Evolutionary conservation across 1,140 invertebrate species (phyloP).

Genomic region (Hyles euphorbiae): DNA sequence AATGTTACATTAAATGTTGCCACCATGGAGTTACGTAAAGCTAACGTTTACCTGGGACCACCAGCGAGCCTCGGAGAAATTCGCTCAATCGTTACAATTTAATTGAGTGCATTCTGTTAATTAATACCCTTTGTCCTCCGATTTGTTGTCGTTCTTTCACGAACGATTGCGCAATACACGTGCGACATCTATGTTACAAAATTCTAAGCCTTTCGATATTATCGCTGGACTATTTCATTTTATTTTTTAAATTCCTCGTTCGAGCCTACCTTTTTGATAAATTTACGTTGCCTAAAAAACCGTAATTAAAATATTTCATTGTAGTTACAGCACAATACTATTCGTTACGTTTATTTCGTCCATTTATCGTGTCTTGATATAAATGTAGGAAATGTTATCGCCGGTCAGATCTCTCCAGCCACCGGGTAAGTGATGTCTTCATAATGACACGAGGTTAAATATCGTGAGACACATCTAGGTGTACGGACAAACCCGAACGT

Average conservation of each 20-base stretch:
- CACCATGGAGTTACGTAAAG: constrained; percentile 36
- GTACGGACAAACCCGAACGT: constrained; percentile 42
- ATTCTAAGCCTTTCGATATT: not conserved
- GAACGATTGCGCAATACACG: constrained; percentile 29
- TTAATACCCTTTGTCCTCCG: constrained; percentile 44
- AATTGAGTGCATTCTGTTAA: constrained; percentile 59
- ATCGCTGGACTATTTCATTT: not conserved
- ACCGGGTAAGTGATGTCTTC: constrained; percentile 73
- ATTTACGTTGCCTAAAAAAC: not conserved
- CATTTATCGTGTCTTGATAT: constrained; percentile 48
- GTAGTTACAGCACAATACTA: not conserved
- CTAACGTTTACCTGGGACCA: constrained; percentile 47
- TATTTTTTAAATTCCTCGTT: not conserved
- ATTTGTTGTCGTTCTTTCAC: constrained; percentile 27
- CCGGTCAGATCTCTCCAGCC: constrained; percentile 54
- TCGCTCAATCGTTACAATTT: constrained; percentile 72
- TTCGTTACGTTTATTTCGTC: constrained; percentile 24
- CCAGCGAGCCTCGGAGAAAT: constrained; percentile 49
- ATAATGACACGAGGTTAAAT: constrained; percentile 69
- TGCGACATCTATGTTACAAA: constrained; percentile 20
- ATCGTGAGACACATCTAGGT: constrained; percentile 63
- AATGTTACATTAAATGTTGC: constrained; percentile 33
- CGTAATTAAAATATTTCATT: constrained; percentile 9
- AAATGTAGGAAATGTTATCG: constrained; percentile 64
- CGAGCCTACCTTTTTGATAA: constrained; percentile 2